These are phyloP conservation scores for Drosophila bifasciata DNA, from an alignment of 1,140 invertebrate genomes.

Conservation along the genomic window DNA sequence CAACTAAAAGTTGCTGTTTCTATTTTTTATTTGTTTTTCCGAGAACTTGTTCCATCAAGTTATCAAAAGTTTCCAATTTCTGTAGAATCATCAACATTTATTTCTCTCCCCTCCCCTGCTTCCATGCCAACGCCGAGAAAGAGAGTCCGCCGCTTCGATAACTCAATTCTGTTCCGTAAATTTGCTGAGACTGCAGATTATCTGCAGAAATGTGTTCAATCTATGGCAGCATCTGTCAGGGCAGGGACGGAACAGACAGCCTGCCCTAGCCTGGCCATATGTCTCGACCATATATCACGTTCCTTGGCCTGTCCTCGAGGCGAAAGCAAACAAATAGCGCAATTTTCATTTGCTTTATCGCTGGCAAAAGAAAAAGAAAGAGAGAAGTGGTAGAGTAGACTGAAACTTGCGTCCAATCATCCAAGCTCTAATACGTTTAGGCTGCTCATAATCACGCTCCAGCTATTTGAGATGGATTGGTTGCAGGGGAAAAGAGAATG, in stretches of 20 bases:
- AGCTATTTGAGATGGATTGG: conserved; percentile 70
- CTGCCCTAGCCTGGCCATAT: conserved; percentile 62
- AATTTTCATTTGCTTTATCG: conserved; percentile 75
- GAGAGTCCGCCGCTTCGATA: conserved; percentile 26
- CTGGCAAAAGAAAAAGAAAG: conserved; percentile 3
- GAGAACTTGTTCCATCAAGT: too few relatives aligned
- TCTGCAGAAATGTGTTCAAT: conserved; percentile 36
- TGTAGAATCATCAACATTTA: conserved; percentile 15
- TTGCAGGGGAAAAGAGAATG: conserved; percentile 12
- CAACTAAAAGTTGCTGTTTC: too few relatives aligned
- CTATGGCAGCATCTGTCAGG: conserved; percentile 66
- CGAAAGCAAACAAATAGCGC: conserved; percentile 66
- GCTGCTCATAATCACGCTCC: conserved; percentile 81
- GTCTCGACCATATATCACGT: conserved; percentile 56
- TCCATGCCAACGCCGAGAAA: too few relatives aligned
- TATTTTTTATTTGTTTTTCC: too few relatives aligned
- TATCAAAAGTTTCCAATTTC: conserved; percentile 26
- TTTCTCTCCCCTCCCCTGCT: not conserved
- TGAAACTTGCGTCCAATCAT: conserved; percentile 59
- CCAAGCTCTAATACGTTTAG: conserved; percentile 71
- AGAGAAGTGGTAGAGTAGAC: not conserved
- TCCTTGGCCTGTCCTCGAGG: conserved; percentile 4
- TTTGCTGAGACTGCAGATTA: conserved; percentile 69
- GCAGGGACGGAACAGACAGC: conserved; percentile 31
- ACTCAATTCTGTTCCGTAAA: conserved; percentile 50